Conservation (phyloP, 2,888 invertebrate species). For the Galerucella pusilla region DNA sequence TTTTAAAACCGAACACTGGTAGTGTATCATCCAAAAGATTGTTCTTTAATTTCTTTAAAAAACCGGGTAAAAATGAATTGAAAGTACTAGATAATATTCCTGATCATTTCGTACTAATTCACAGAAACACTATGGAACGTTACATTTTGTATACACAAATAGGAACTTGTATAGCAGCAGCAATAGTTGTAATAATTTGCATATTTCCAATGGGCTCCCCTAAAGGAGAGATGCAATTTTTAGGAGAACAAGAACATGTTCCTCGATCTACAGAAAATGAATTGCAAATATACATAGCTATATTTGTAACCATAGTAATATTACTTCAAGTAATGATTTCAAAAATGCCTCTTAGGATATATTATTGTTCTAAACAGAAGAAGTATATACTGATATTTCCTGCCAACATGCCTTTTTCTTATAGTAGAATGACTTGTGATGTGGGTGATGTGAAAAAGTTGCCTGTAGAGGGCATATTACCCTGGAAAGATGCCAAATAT, state of each 20-base stretch:
- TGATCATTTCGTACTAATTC: constrained; percentile 58
- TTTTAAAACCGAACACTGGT: constrained; percentile 3
- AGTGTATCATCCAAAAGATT: constrained; percentile 35
- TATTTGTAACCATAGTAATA: constrained; percentile 50
- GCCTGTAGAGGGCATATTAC: constrained; percentile 44
- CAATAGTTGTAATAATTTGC: constrained; percentile 42
- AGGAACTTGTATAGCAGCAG: constrained; percentile 46
- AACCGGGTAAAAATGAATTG: constrained; percentile 43
- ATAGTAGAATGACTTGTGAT: constrained; percentile 47
- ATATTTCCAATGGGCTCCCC: constrained; percentile 38
- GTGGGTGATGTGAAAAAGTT: constrained; percentile 52
- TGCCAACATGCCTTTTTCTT: constrained; percentile 52
- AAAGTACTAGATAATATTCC: constrained; percentile 58
- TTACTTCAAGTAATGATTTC: constrained; percentile 51
- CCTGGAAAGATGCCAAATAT: constrained; percentile 57
- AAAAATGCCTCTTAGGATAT: constrained; percentile 60
- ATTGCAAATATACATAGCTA: constrained; percentile 47
- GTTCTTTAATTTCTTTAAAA: constrained; percentile 48
- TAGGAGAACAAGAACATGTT: constrained; percentile 21
- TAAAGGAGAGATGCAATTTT: constrained; percentile 15
- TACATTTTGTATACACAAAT: constrained; percentile 56
- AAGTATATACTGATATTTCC: constrained; percentile 58
- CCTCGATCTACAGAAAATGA: constrained; percentile 47
- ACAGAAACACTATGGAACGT: constrained; percentile 56
- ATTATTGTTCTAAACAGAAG: constrained; percentile 53